Evolutionary conservation across 2,888 invertebrate species (phyloP).

Genomic region (Callimorpha dominula): DNA sequence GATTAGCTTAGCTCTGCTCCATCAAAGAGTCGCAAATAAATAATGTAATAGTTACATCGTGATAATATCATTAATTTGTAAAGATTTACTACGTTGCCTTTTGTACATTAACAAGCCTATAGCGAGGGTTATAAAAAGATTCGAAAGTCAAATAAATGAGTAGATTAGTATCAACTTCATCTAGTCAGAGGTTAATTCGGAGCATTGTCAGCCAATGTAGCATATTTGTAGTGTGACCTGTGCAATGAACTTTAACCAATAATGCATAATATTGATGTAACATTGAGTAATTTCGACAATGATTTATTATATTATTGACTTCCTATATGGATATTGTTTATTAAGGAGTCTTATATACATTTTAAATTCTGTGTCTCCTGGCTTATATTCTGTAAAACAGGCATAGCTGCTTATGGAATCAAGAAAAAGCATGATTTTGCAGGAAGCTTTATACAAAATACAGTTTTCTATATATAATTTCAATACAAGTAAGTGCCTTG

Average conservation of each 20-base stretch:
- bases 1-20: too few relatives aligned
- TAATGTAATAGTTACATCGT: not conserved
- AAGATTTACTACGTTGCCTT: not conserved
- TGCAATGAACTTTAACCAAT: slow-evolving; percentile 8
- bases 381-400: too few relatives aligned
- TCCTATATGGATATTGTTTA: not conserved
- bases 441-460: too few relatives aligned
- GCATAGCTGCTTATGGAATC: too few relatives aligned
- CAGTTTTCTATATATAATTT: too few relatives aligned
- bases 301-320: not conserved
- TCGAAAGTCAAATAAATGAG: slow-evolving; percentile 12
- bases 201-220: slow-evolving; percentile 14
- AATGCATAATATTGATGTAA: slow-evolving; percentile 1
- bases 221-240: slow-evolving; percentile 15
- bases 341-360: not conserved
- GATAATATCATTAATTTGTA: slow-evolving; percentile 7
- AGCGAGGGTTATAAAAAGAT: slow-evolving; percentile 12
- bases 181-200: slow-evolving; percentile 6
- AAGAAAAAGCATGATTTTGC: too few relatives aligned
- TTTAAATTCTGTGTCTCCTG: too few relatives aligned
- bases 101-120: slow-evolving; percentile 4
- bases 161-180: slow-evolving; percentile 1
- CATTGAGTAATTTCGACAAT: not conserved
- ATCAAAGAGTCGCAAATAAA: too few relatives aligned
- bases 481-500: too few relatives aligned